Evolutionary conservation across 1,140 invertebrate species (phyloP).

Genomic region (Paraescarpia echinospica): DNA sequence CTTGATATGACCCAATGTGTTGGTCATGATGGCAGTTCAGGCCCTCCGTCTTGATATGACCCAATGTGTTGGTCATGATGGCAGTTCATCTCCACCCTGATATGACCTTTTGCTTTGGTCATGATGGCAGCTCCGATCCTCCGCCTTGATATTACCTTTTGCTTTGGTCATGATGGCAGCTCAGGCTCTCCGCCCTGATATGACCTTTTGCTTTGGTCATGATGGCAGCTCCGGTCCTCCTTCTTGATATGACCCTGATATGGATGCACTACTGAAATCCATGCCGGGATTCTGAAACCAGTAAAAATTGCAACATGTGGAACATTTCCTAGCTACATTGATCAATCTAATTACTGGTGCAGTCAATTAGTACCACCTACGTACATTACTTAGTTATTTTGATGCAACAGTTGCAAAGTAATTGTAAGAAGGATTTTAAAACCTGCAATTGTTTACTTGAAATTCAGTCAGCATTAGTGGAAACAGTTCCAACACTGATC

Average conservation of each 20-base stretch:
- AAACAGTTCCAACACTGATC: too few species aligned
- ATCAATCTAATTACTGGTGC: neutral
- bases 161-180: constrained; percentile 9
- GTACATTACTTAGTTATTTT: neutral
- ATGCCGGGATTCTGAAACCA: constrained; percentile 61
- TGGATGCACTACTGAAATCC: constrained; percentile 61
- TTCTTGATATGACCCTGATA: constrained; percentile 58
- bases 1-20: neutral
- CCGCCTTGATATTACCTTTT: neutral
- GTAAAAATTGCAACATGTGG: neutral
- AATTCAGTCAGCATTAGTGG: too few species aligned
- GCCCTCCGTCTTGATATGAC: neutral
- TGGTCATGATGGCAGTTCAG: constrained; percentile 14
- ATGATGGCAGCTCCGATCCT: constrained; percentile 8
- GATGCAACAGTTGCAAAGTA: too few species aligned
- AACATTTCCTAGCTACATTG: neutral
- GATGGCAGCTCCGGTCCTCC: constrained; percentile 51
- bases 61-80: neutral
- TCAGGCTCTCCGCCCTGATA: neutral
- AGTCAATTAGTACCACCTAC: neutral
- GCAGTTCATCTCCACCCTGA: neutral
- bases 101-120: too few species aligned
- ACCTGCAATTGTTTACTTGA: too few species aligned
- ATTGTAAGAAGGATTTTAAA: too few species aligned
- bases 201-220: neutral